Evolutionary conservation across 2,113 vertebrate genomes (phyloP), one percentile per base, ranked within the genome.

Genomic region (Dasypus novemcinctus): DNA sequence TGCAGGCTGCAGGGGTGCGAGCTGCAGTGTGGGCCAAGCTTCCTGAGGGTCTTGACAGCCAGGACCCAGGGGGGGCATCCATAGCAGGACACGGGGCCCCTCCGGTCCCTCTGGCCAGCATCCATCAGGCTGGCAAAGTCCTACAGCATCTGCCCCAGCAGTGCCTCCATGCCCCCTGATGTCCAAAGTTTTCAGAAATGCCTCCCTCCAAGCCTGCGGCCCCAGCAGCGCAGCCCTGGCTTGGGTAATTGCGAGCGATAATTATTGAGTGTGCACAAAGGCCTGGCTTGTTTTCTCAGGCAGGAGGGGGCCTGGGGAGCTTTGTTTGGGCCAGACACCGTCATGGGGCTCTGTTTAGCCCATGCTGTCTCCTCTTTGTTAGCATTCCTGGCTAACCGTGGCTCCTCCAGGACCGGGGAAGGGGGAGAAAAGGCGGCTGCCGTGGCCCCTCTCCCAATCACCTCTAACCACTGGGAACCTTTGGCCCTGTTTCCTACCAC

Each of bases 351-450:
- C 0, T 72, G 97, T 98, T 97, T 97, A 97, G 98, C 97, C 97
- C 87, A 88, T 38, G 75, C 98, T 98, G 98, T 98, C 98, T 98
- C 97, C 97, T 97, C 96, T 98, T 98, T 97, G 97, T 98, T 98
- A 98, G 95, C 96, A 97, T 98, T 98, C 98, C 97, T 97, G 43
- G 0, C 71, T 98, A 97, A 98, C 98, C 54, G 93, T 93, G 97
- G 97, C 97, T 97, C 98, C 98, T 98, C 95, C 7, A 85, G 98
- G 98, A 93, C 96, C 98, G 98, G 95, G 95, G 98, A 94, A 90
- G 90, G 97, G 96, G 71, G 96, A 79, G 91, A 85, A 29, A 94
- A 93, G 98, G 97, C 64, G 69, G 97, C 72, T 38, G 0, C 83
- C 1, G 25, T 0, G n/a, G 38, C 81, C 57, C 71, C 1, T 8